A percentile compares a stretch with the other conserved stretches of the same genome.
Conservation (phyloP, 2,113 vertebrate genomes). For the Oncorhynchus nerka region DNA sequence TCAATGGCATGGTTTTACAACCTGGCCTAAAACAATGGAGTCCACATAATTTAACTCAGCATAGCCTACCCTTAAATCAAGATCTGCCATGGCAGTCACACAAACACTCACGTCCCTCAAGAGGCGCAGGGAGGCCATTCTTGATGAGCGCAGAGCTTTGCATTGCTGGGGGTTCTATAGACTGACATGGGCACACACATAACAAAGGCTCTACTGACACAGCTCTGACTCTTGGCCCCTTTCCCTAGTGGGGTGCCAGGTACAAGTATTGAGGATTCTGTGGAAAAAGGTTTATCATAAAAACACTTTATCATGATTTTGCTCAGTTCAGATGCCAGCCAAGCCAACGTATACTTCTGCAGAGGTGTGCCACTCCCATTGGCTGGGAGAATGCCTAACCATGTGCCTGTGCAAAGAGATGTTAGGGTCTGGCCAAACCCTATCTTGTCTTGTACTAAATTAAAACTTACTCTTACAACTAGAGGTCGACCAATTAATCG, state of each 20-base stretch:
- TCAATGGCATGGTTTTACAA: neutral
- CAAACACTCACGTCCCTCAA: slow-evolving; percentile 5
- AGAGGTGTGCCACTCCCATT: neutral
- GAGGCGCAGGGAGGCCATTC: slow-evolving; percentile 18
- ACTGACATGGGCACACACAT: neutral
- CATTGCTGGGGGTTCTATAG: neutral
- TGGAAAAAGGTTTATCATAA: neutral
- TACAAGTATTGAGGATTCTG: neutral
- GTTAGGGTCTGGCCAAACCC: no score
- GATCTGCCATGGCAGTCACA: neutral
- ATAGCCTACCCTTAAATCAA: no score
- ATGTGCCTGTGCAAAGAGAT: neutral
- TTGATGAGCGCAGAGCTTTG: slow-evolving; percentile 1
- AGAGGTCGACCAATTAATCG: no score
- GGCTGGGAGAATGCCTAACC: neutral
- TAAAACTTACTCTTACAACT: no score
- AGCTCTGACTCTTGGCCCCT: slow-evolving; percentile 12
- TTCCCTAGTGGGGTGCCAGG: no score
- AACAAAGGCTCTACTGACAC: slow-evolving; percentile 9
- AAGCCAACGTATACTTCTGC: neutral
- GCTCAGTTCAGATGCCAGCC: neutral
- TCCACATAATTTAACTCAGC: neutral
- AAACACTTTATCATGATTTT: neutral
- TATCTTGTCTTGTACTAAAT: no score
- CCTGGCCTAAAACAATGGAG: no score